Percentiles rank a stretch among this genome's conserved stretches.
Evolutionary conservation across 2,888 invertebrate species (phyloP).

Genomic region (Trichopria drosophilae): DNA sequence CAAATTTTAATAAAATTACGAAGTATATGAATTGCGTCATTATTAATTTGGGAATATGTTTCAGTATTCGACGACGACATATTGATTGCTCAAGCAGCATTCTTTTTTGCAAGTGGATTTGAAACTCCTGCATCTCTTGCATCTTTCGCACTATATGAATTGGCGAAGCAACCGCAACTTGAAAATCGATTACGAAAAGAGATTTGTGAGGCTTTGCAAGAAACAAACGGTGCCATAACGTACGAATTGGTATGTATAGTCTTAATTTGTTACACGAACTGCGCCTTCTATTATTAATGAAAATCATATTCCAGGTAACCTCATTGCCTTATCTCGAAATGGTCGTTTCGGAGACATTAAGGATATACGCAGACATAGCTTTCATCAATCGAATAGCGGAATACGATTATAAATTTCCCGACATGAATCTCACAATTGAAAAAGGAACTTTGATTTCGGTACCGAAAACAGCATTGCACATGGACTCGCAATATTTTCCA

Average conservation of each 20-base stretch:
- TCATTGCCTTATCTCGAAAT: slow-evolving; percentile 45
- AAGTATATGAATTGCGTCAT: no score
- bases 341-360: slow-evolving; percentile 52
- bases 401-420: slow-evolving; percentile 45
- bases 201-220: slow-evolving; percentile 19
- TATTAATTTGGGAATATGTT: no score
- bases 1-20: no score
- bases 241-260: slow-evolving; percentile 31
- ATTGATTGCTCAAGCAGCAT: slow-evolving; percentile 26
- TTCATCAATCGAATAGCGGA: slow-evolving; percentile 44
- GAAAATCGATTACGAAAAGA: slow-evolving; percentile 29
- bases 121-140: slow-evolving; percentile 30
- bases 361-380: slow-evolving; percentile 54
- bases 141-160: slow-evolving; percentile 27
- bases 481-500: slow-evolving; percentile 53
- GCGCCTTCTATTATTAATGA: no score
- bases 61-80: slow-evolving; percentile 32
- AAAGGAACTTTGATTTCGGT: slow-evolving; percentile 52
- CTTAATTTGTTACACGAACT: background rate
- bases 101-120: slow-evolving; percentile 33
- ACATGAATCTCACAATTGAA: slow-evolving; percentile 44
- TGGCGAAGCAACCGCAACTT: slow-evolving; percentile 31
- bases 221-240: slow-evolving; percentile 26
- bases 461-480: slow-evolving; percentile 53
- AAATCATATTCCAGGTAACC: slow-evolving; percentile 30